phyloP scores from a whole-genome alignment of 2,113 vertebrate genomes.

The Caranx ignobilis region DNA sequence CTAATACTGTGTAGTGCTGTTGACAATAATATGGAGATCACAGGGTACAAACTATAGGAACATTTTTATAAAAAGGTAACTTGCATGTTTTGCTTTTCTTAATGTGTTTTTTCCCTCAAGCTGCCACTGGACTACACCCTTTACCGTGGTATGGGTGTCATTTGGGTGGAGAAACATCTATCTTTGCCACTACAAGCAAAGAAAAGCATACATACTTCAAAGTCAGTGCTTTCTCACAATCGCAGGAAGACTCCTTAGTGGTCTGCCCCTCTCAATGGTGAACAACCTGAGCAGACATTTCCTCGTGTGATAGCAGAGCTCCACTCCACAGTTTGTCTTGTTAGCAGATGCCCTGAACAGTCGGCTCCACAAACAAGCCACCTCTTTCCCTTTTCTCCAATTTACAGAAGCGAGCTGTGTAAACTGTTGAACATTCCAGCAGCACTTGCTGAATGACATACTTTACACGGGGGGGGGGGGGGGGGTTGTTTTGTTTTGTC shows the following conservation, averaged over 20 bases:
- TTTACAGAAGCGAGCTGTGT: not conserved
- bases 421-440: slow-evolving; percentile 47
- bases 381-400: slow-evolving; percentile 14
- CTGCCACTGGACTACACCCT: not conserved
- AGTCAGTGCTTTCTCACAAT: slow-evolving; percentile 77
- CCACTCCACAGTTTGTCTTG: slow-evolving; percentile 35
- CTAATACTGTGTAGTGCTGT: too few species aligned
- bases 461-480: not conserved
- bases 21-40: too few species aligned
- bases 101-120: slow-evolving; percentile 18
- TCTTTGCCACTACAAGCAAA: slow-evolving; percentile 43
- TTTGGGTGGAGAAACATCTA: slow-evolving; percentile 38
- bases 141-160: not conserved
- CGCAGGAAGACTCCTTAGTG: slow-evolving; percentile 73
- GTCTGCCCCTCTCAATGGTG: slow-evolving; percentile 44
- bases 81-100: slow-evolving; percentile 11
- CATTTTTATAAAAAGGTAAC: not conserved
- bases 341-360: slow-evolving; percentile 49
- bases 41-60: too few species aligned
- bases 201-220: slow-evolving; percentile 25
- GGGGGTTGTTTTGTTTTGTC: slow-evolving; percentile 26
- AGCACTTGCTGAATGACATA: slow-evolving; percentile 27
- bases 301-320: slow-evolving; percentile 65
- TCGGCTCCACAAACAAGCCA: slow-evolving; percentile 57
- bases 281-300: slow-evolving; percentile 69